Evolutionary conservation across 2,888 invertebrate genomes (phyloP).

Genomic region (Schizotus pectinicornis): DNA sequence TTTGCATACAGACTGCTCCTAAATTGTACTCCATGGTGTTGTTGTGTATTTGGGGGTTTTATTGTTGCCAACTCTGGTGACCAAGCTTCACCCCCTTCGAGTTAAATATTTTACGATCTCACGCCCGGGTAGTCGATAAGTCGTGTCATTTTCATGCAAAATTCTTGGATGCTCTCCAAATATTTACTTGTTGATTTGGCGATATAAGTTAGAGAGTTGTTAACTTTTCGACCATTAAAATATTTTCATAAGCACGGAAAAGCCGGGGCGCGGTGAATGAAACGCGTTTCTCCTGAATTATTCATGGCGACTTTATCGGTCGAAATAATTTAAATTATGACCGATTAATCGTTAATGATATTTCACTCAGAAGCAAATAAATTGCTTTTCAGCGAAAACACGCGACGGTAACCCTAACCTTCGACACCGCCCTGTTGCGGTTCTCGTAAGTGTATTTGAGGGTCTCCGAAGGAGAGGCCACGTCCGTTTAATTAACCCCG

Average conservation of each 20-base stretch:
- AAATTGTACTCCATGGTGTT: no score
- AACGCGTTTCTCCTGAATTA: slow-evolving; percentile 22
- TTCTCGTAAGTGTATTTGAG: no score
- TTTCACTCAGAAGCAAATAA: slow-evolving; percentile 29
- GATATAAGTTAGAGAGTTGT: slow-evolving; percentile 15
- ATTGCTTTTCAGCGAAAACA: slow-evolving; percentile 16
- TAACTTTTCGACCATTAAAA: slow-evolving; percentile 26
- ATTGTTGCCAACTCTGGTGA: no score
- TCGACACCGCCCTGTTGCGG: no score
- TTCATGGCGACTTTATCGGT: slow-evolving; percentile 29
- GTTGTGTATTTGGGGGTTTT: no score
- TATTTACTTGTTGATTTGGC: slow-evolving; percentile 29
- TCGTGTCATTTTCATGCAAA: neutral
- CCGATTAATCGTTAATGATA: slow-evolving; percentile 31
- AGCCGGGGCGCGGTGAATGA: slow-evolving; percentile 20
- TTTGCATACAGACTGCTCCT: no score
- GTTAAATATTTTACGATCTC: no score
- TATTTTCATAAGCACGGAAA: slow-evolving; percentile 28
- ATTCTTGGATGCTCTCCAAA: slow-evolving; percentile 22
- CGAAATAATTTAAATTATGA: slow-evolving; percentile 32
- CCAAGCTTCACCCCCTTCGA: no score
- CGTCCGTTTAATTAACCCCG: slow-evolving; percentile 7
- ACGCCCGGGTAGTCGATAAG: neutral
- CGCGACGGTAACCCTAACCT: neutral
- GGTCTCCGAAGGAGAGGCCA: slow-evolving; percentile 13